phyloP scores from a whole-genome alignment of 2,797 vertebrate genomes.

The Channa striata region DNA sequence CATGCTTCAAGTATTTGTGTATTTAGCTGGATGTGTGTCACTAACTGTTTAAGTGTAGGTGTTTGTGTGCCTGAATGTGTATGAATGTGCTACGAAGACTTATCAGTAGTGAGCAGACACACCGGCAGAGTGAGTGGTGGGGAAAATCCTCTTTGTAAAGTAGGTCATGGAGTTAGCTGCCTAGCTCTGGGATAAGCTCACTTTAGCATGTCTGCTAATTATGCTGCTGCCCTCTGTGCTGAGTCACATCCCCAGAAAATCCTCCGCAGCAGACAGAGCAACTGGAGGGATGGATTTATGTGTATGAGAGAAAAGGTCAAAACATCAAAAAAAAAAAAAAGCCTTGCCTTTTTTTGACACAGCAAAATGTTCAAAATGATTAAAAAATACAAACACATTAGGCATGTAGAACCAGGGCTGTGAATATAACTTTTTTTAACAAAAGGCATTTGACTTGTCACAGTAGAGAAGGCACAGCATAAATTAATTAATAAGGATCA shows the following conservation, averaged over 20 bases:
- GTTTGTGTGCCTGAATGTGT: conserved; percentile 40
- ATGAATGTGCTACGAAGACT: conserved; percentile 69
- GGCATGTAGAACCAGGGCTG: not conserved
- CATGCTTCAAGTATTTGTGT: not conserved
- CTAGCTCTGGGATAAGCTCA: conserved; percentile 71
- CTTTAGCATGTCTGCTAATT: conserved; percentile 80
- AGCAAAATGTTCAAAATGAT: not conserved
- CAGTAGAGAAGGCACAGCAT: too few relatives aligned
- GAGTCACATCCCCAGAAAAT: conserved; percentile 77
- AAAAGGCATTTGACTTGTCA: too few relatives aligned
- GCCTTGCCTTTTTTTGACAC: too few relatives aligned
- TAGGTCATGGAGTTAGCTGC: conserved; percentile 84
- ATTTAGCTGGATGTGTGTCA: conserved; percentile 24
- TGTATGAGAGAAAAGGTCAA: conserved; percentile 16
- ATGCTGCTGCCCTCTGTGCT: conserved; percentile 71
- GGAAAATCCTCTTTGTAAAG: conserved; percentile 84
- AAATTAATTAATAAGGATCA: too few relatives aligned
- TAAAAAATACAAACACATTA: not conserved
- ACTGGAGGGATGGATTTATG: conserved; percentile 25
- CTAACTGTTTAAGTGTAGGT: conserved; percentile 27
- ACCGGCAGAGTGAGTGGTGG: conserved; percentile 69
- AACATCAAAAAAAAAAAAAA: not conserved
- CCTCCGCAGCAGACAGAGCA: conserved; percentile 39
- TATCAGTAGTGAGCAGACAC: conserved; percentile 80
- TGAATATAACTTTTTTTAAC: too few relatives aligned